Base-by-base conservation (phyloP, 1,140 invertebrate genomes). In the Diorhabda elongata region DNA sequence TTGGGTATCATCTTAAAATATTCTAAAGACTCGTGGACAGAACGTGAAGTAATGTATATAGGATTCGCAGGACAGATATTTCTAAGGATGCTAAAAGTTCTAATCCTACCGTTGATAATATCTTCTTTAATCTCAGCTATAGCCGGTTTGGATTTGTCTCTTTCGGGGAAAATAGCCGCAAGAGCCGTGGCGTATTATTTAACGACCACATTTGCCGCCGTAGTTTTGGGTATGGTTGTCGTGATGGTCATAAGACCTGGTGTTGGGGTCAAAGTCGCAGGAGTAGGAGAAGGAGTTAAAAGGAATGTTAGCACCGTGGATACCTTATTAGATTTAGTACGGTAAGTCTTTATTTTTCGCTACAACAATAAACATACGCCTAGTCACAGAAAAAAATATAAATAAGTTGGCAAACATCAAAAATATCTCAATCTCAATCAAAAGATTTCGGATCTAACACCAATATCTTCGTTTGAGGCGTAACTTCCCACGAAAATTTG, bases 251-350 rank as follows among this genome's bases (percentile, higher is more conserved):
- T 94, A 58, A 85, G 87, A 75, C 92, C 92, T 5, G 92, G 92
- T 41, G 83, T 80, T 11, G 80, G 79, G 43, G 58, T 75, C 65
- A 68, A 44, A 43, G 70, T 72, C 73, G 11, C 44, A 69, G 11
- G 72, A 66, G 64, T 42, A 44, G 9, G 42, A 3, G 7, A 73
- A 71, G 52, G 67, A 26, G 72, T 71, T 3, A 59, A 64, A 5
- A 81, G 84, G 70, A 87, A 87, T 69, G 85, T 91, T n/a, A 89
- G 89, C 4, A 92, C 92, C 0, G 82, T 88, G n/a, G 94, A 96
- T 78, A 93, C 93, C 0, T 84, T 96, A 26, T 85, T 96, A 80
- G 94, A 96, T 82, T 82, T 96, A 42, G 84, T 94, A 44, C 87
- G 92, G 85, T 77, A 73, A 73, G 64, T 66, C 9, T 26, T 26